Evolutionary conservation across 2,888 invertebrate genomes (phyloP).

Genomic region (Frankliniella intonsa): DNA sequence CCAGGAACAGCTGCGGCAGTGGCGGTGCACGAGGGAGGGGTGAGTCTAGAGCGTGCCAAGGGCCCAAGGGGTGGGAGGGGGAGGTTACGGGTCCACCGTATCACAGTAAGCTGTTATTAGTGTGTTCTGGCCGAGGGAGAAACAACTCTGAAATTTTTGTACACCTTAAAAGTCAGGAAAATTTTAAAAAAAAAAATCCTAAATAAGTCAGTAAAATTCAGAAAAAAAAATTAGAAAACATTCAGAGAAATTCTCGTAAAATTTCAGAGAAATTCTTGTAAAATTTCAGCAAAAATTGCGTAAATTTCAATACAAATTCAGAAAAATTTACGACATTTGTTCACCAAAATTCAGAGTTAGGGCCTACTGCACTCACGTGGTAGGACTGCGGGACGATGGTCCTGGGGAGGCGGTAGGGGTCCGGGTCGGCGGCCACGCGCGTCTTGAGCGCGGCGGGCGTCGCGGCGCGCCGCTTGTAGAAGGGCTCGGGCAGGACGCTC

Average conservation of each 20-base stretch:
- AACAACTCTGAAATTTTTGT: not conserved
- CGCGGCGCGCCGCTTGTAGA: too few relatives aligned
- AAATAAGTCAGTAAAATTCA: not conserved
- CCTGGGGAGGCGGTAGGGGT: conserved; percentile 52
- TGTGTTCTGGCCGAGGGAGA: too few relatives aligned
- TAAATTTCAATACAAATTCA: not conserved
- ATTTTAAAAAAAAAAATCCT: not conserved
- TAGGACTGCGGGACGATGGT: conserved; percentile 54
- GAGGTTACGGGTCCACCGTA: too few relatives aligned
- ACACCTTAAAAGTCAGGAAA: conserved; percentile 38
- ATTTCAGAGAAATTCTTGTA: not conserved
- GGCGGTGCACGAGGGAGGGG: conserved; percentile 54
- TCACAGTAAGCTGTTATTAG: too few relatives aligned
- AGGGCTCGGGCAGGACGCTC: not conserved
- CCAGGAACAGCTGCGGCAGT: conserved; percentile 55
- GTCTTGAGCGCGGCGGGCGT: too few relatives aligned
- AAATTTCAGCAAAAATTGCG: not conserved
- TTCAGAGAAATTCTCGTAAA: not conserved
- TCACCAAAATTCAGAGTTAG: conserved; percentile 57
- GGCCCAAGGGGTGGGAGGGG: conserved; percentile 31
- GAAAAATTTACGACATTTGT: conserved; percentile 38
- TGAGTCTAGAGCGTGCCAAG: conserved; percentile 49
- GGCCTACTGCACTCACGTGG: conserved; percentile 49
- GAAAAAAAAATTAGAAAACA: not conserved
- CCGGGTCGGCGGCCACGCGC: not conserved